A percentile compares a stretch with the other conserved stretches of the same genome.
Conservation (phyloP, 1,140 invertebrate species). For the Drosophila subobscura region DNA sequence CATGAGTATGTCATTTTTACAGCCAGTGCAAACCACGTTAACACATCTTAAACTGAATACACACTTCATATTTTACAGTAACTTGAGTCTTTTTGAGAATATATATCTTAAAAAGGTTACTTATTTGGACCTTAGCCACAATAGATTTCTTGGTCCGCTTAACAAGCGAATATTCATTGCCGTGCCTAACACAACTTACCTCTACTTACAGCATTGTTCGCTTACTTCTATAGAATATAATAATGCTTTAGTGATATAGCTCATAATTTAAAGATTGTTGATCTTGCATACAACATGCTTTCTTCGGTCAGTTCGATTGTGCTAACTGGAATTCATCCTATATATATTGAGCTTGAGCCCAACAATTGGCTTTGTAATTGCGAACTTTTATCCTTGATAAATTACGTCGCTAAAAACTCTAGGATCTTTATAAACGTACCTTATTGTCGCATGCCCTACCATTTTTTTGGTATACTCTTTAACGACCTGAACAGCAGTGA, state of each 20-base stretch:
- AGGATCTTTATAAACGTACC: constrained; percentile 44
- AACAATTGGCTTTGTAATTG: constrained; percentile 64
- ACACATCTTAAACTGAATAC: constrained; percentile 50
- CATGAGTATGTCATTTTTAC: constrained; percentile 45
- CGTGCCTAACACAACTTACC: constrained; percentile 53
- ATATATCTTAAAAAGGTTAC: constrained; percentile 46
- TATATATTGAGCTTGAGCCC: constrained; percentile 37
- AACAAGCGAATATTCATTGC: constrained; percentile 29
- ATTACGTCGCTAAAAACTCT: constrained; percentile 29
- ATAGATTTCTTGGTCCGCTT: constrained; percentile 44
- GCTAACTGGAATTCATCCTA: neutral
- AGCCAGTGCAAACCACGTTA: constrained; percentile 57
- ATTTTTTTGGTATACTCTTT: constrained; percentile 41
- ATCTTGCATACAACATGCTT: constrained; percentile 52
- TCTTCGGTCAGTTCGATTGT: constrained; percentile 30
- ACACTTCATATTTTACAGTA: constrained; percentile 25
- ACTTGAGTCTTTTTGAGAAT: constrained; percentile 39
- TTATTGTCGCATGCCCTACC: constrained; percentile 47
- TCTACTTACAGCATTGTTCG: constrained; percentile 34
- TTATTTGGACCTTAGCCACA: constrained; percentile 57
- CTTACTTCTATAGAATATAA: constrained; percentile 40
- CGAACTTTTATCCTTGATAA: constrained; percentile 22
- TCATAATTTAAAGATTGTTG: constrained; percentile 33
- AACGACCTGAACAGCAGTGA: constrained; percentile 30
- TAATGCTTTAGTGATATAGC: constrained; percentile 39